Base-by-base conservation (phyloP, 2,888 invertebrate genomes). In the Drosophila villosipedis region DNA sequence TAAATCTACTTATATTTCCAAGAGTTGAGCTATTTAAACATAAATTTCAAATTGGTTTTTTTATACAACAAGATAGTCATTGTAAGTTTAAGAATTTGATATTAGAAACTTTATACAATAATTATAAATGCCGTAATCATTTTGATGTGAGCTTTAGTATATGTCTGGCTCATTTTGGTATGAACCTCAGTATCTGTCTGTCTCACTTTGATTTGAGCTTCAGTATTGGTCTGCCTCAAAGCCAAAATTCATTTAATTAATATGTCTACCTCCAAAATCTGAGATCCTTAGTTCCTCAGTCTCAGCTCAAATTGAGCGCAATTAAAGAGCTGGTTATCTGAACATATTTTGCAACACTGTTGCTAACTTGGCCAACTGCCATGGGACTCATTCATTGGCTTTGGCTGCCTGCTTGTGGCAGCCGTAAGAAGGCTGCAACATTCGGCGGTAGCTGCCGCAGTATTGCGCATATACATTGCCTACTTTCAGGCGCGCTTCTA, bases 391-490 rank as follows among this genome's bases (percentile, higher is more conserved):
- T 78, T 66, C 30, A 55, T 41, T 62, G 61, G 53, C 31, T 58
- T 35, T 59, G 37, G 41, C 25, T 4, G n/a, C 22, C 22, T 41
- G 30, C 25, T 19, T 37, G 39, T 30, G 39, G 64, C 16, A 33
- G 54, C 35, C 50, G 69, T 52, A 69, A 61, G 76, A 83, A 77
- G 66, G 37, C 84, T 71, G 81, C 81, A 68, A 73, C 77, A 73
- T 55, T 66, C 39, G 4, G 31, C 14, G 68, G 67, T 84, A 78
- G 66, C 66, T 81, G 78, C 65, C 60, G 73, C 84, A 67, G 52
- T 60, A 65, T 73, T 73, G 60, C 68, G 73, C 76, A 88, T 68
- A 77, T 80, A 35, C 70, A 75, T 78, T 80, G 76, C 73, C 75
- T 69, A 69, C 77, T 78, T 81, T 78, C 62, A 58, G 71, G 73